Evolutionary conservation across 2,797 vertebrate species (phyloP).

Genomic region (Artibeus jamaicensis): DNA sequence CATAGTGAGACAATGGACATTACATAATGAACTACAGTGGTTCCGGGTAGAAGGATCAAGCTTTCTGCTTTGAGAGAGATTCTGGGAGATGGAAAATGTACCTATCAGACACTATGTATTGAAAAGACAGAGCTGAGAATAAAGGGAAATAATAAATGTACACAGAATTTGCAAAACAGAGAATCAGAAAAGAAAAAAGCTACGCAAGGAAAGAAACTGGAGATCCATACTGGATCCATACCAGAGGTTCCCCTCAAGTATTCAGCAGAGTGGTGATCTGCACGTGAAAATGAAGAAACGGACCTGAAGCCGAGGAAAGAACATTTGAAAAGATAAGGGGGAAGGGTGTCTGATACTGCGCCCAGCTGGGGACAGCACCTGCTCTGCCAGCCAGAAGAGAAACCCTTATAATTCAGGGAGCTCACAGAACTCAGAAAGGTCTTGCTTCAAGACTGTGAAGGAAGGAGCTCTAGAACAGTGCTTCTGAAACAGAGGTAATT

Average conservation of each 20-base stretch:
- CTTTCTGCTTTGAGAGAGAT: not conserved
- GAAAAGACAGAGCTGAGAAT: not conserved
- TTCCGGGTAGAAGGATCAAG: not conserved
- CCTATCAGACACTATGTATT: not conserved
- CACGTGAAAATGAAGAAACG: not conserved
- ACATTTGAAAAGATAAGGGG: not conserved
- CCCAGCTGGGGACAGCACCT: not conserved
- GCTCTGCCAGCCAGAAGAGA: not conserved
- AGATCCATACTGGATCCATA: not conserved
- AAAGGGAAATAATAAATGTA: not conserved
- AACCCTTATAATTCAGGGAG: not conserved
- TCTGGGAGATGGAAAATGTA: not conserved
- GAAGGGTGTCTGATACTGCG: not conserved
- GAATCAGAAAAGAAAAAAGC: not conserved
- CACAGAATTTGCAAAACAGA: not conserved
- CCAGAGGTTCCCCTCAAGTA: not conserved
- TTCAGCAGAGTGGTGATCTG: not conserved
- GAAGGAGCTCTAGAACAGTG: not conserved
- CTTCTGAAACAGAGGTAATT: not conserved
- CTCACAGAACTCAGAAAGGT: not conserved
- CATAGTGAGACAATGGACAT: not conserved
- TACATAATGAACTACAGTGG: not conserved
- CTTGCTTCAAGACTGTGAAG: not conserved
- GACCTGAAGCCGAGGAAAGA: not conserved
- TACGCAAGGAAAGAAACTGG: not conserved